Percentiles rank a stretch among this genome's conserved stretches.
phyloP scores from a whole-genome alignment of 2,113 vertebrate genomes.

The Pungitius pungitius region DNA sequence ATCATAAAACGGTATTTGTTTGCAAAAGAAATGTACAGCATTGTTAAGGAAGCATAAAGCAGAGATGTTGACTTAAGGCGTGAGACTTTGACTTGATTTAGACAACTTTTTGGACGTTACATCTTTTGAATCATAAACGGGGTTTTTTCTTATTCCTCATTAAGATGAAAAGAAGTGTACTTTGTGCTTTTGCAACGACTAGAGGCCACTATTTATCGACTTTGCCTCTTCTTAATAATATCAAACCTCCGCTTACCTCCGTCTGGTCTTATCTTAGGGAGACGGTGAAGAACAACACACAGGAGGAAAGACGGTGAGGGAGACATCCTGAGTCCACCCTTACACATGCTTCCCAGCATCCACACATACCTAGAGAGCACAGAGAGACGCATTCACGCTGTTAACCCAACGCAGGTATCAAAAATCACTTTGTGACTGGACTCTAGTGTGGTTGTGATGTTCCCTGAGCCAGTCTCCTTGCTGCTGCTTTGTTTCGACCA shows the following conservation, averaged over 20 bases:
- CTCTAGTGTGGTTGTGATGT: not conserved
- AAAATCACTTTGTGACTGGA: not conserved
- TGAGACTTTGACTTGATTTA: not conserved
- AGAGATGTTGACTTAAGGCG: not conserved
- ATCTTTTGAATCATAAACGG: not conserved
- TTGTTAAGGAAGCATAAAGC: not conserved
- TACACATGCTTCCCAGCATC: constrained; percentile 86
- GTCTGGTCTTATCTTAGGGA: constrained; percentile 83
- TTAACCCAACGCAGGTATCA: not conserved
- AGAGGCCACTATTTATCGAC: not conserved
- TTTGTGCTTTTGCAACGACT: not conserved
- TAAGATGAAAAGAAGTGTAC: not conserved
- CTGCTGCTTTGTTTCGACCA: not conserved
- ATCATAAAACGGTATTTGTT: not conserved
- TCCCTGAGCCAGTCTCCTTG: not conserved
- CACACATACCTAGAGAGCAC: constrained; percentile 84
- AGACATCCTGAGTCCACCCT: constrained; percentile 86
- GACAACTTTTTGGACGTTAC: not conserved
- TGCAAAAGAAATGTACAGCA: not conserved
- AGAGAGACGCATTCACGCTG: constrained; percentile 7
- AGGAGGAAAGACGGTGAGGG: constrained; percentile 87
- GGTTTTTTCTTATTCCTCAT: not conserved
- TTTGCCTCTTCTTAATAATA: not conserved
- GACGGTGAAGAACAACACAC: constrained; percentile 85
- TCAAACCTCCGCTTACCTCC: constrained; percentile 77